Base-by-base conservation (phyloP, 2,888 invertebrate genomes). In the Meandrusa payeni region DNA sequence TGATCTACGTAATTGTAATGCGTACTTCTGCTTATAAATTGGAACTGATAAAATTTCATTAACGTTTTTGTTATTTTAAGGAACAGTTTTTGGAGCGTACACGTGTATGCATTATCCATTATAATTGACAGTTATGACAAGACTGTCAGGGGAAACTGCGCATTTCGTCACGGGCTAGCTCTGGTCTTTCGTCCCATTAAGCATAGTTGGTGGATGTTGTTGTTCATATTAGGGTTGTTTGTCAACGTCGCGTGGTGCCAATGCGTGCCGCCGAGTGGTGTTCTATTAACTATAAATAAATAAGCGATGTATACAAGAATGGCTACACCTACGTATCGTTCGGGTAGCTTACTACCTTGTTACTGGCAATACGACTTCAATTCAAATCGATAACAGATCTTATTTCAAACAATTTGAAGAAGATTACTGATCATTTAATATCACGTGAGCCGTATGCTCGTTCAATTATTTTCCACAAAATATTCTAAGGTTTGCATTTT, bases 221-320 rank as follows among this genome's bases (percentile, higher is more conserved):
- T 65, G 64, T 61, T 71, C 64, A 70, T 72, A 68, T 65, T 53
- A 53, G 62, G 64, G 69, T 76, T 83, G 80, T 82, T 81, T 79
- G 77, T 80, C 77, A 78, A 76, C 74, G 76, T 75, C 70, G 64
- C 58, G 63, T 68, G 67, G 62, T 74, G 65, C 57, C 64, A 66
- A 63, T 65, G 63, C 65, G 64, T 59, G 50, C 65, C 58, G 64
- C 34, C 29, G 29, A 28, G 38, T 44, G 43, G 12, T 33, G 32
- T 27, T 44, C 43, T 42, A 42, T 39, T 44, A 39, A 39, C 44
- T 44, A 44, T 44, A 39, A 39, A 44, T 44, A 44, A 33, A 26
- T 33, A 28, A 20, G 15, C 29, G 11, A 29, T 11, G 27, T 5
- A 28, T 33, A 32, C 17, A 15, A 10, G 28, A n/a, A n/a, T n/a